These are phyloP conservation scores for Hemicentrotus pulcherrimus DNA, from an alignment of 35 echinoderm and acorn worm species.

Conservation along the genomic window DNA sequence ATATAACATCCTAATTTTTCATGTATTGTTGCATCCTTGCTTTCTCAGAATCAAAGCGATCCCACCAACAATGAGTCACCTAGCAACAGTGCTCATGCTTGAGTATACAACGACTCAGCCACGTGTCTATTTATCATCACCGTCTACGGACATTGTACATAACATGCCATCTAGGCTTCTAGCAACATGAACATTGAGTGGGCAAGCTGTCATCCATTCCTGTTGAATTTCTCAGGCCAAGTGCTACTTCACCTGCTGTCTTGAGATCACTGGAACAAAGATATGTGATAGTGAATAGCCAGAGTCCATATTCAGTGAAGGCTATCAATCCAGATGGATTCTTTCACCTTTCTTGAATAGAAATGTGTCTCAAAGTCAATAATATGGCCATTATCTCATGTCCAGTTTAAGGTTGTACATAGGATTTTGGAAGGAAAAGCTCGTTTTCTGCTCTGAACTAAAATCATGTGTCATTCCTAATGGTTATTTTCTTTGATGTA, in stretches of 20 bases:
- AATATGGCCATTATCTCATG: too few relatives aligned
- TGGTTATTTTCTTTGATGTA: neutral
- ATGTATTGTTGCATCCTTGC: neutral
- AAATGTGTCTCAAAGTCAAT: too few relatives aligned
- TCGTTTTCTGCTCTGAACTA: neutral
- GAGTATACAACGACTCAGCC: neutral
- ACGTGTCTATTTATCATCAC: neutral
- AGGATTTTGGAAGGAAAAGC: neutral
- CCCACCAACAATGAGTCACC: neutral
- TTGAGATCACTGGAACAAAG: too few relatives aligned
- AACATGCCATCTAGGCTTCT: neutral
- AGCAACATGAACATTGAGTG: too few relatives aligned
- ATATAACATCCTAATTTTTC: neutral
- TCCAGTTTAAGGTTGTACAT: too few relatives aligned
- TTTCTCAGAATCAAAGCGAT: constrained; percentile 24
- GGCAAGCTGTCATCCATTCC: too few relatives aligned
- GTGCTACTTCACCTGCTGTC: too few relatives aligned
- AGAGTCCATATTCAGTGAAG: too few relatives aligned
- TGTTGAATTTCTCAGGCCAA: too few relatives aligned
- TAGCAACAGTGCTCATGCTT: neutral
- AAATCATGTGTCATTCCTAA: neutral
- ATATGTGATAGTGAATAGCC: too few relatives aligned
- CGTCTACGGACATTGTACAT: neutral
- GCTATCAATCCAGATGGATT: too few relatives aligned
- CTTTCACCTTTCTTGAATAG: too few relatives aligned